These are phyloP conservation scores for Galemys pyrenaicus DNA, from an alignment of 2,113 vertebrate genomes.

Conservation along the genomic window DNA sequence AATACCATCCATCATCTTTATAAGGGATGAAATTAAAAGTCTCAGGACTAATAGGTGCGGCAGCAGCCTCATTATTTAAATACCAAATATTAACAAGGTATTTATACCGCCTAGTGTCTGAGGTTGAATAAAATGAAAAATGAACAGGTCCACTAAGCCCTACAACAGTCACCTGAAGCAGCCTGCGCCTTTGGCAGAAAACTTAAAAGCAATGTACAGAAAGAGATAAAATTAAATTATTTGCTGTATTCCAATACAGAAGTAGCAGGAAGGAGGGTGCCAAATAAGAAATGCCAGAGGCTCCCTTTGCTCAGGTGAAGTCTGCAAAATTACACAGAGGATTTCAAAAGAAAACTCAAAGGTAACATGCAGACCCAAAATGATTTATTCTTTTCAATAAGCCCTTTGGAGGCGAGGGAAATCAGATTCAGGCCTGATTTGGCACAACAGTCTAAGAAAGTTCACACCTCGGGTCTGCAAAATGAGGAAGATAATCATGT, in stretches of 20 bases:
- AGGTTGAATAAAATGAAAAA: constrained; percentile 65
- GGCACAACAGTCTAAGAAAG: constrained; percentile 51
- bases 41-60: not conserved
- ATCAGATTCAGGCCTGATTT: constrained; percentile 58
- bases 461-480: constrained; percentile 37
- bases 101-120: constrained; percentile 37
- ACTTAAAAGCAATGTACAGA: constrained; percentile 65
- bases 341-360: constrained; percentile 73
- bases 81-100: constrained; percentile 44
- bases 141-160: constrained; percentile 55
- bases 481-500: constrained; percentile 5
- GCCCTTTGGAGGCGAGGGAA: constrained; percentile 56
- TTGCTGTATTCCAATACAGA: constrained; percentile 49
- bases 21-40: constrained; percentile 54
- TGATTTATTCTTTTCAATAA: constrained; percentile 76
- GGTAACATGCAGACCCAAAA: constrained; percentile 66
- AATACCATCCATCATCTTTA: constrained; percentile 35
- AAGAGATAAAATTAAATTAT: constrained; percentile 76
- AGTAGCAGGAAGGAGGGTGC: not conserved
- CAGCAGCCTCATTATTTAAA: constrained; percentile 58
- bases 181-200: not conserved
- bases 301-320: constrained; percentile 50
- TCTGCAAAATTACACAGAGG: constrained; percentile 64
- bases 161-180: constrained; percentile 60
- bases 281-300: constrained; percentile 63